Percentiles rank a stretch among this genome's conserved stretches.
These are phyloP conservation scores for Mallotus villosus DNA, from an alignment of 2,797 vertebrate genomes.

Conservation along the genomic window DNA sequence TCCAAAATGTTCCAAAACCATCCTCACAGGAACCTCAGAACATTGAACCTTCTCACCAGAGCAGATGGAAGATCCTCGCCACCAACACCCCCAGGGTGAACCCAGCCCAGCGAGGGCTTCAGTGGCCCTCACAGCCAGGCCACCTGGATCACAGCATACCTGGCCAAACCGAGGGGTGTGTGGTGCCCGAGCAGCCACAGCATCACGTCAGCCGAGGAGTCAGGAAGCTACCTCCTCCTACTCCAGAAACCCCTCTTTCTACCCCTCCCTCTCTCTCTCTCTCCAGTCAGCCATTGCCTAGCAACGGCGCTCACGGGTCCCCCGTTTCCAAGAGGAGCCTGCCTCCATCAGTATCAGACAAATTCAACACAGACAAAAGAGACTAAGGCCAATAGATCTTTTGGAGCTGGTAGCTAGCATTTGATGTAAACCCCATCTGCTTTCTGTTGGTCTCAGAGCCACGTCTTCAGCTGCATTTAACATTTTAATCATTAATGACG, in stretches of 20 bases:
- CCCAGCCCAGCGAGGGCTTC: constrained; percentile 13
- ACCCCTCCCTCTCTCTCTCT: constrained; percentile 31
- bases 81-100: constrained; percentile 25
- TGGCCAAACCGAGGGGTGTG: neutral
- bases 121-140: neutral
- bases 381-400: constrained; percentile 23
- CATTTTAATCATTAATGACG: neutral
- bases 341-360: constrained; percentile 10
- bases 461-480: neutral
- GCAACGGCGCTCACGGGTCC: constrained; percentile 46
- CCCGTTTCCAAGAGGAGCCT: constrained; percentile 22
- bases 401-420: constrained; percentile 20
- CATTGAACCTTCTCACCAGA: constrained; percentile 19
- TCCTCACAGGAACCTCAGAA: neutral
- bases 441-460: constrained; percentile 24
- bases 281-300: constrained; percentile 43
- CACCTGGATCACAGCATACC: neutral
- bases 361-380: constrained; percentile 8
- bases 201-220: constrained; percentile 16
- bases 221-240: constrained; percentile 18
- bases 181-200: constrained; percentile 7
- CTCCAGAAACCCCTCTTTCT: constrained; percentile 24
- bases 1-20: no score
- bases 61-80: constrained; percentile 28
- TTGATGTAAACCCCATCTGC: constrained; percentile 23